Base-by-base conservation (phyloP, 1,140 invertebrate species). In the Ruditapes philippinarum region DNA sequence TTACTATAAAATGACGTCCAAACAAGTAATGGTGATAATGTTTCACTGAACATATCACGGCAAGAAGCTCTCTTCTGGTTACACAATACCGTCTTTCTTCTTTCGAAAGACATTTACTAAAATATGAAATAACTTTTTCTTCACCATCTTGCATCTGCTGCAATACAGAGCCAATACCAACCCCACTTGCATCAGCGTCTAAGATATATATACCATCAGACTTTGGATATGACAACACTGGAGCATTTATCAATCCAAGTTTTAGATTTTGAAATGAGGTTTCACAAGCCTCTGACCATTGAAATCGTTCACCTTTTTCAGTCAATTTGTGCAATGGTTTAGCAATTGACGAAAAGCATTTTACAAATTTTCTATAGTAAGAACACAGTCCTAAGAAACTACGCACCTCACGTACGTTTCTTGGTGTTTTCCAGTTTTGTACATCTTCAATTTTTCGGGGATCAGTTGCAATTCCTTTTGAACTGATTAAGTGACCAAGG, bases 351-450 rank as follows among this genome's bases (percentile, higher is more conserved):
- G 79, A 17, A 84, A 70, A 84, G 2, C 70, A 33, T 36, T 25
- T 33, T 19, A 68, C 5, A 62, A 40, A 84, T 49, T 45, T 65
- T 70, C 33, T 31, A 49, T 81, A 62, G 76, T 87, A 91, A 28
- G 60, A 79, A 17, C 38, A n/a, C 12, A 92, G 45, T 11, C 87
- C 90, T 22, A 89, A 25, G 54, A 82, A 91, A 73, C 74, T 79
- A 25, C 84, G 25, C 36, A 91, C 12, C 42, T 92, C 81, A 28
- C 25, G 42, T 12, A 65, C 70, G 51, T 36, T 45, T 57, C n/a
- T 42, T 17, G 65, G 89, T 25, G n/a, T 57, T 65, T 0, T 12
- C 60, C 80, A 81, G 17, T 89, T 49, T 40, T 2, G 19, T 7
- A 92, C 83, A 12, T 68, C 80, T 28, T 40, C 57, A 11, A 83